Evolutionary conservation across 2,888 invertebrate genomes (phyloP).

Genomic region (Acrocyrtus sp.): DNA sequence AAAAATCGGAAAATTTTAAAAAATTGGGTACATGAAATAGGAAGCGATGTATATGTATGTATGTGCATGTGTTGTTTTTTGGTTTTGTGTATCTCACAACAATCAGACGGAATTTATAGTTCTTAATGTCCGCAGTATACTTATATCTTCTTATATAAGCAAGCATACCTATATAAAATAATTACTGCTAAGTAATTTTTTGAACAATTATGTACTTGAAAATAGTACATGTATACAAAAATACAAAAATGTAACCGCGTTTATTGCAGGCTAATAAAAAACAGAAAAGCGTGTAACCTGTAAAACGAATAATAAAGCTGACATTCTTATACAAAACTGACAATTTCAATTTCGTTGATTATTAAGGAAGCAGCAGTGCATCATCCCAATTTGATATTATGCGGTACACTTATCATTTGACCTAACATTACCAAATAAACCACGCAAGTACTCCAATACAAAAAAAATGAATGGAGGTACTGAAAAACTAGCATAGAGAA

Average conservation of each 20-base stretch:
- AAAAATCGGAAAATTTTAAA: conserved; percentile 24
- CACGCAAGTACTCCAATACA: too few species aligned
- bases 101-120: conserved; percentile 45
- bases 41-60: neutral
- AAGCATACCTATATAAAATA: neutral
- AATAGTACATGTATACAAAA: neutral
- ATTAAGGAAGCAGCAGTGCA: neutral
- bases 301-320: conserved; percentile 35
- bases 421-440: too few species aligned
- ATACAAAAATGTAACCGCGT: conserved; percentile 3
- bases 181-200: neutral
- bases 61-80: too few species aligned
- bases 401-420: too few species aligned
- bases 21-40: conserved; percentile 7
- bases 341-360: neutral
- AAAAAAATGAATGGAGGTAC: too few species aligned
- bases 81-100: conserved; percentile 37
- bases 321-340: conserved; percentile 14
- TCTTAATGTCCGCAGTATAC: conserved; percentile 44
- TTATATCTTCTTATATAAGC: conserved; percentile 18
- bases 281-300: conserved; percentile 22
- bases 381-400: too few species aligned
- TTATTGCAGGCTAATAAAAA: conserved; percentile 19
- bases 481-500: too few species aligned
- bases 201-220: neutral